A percentile compares a stretch with the other conserved stretches of the same genome.
Evolutionary conservation across 2,888 invertebrate species (phyloP).

Genomic region (Cacoxenus indagator): DNA sequence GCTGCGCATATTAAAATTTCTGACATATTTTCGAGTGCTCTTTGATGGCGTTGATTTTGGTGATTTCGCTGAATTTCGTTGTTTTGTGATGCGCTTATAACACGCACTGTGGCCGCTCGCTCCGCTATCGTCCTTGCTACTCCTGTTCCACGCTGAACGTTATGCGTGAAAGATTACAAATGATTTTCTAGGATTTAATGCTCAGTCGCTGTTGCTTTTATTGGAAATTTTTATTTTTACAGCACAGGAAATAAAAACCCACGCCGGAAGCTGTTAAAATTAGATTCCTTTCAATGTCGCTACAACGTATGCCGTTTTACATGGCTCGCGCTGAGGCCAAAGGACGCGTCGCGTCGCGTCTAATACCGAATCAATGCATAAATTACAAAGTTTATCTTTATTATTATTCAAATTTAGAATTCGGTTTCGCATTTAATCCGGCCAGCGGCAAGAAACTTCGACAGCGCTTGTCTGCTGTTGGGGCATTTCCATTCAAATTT

Average conservation of each 20-base stretch:
- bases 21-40: conserved; percentile 61
- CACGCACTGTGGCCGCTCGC: neutral
- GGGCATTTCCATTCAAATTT: conserved; percentile 19
- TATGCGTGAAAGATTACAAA: conserved; percentile 42
- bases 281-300: conserved; percentile 31
- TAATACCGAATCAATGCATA: conserved; percentile 53
- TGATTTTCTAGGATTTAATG: conserved; percentile 48
- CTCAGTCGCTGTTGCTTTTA: neutral
- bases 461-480: neutral
- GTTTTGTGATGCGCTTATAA: conserved; percentile 15
- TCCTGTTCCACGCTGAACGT: conserved; percentile 8
- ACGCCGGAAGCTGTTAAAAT: conserved; percentile 52
- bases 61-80: neutral
- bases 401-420: conserved; percentile 67
- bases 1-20: conserved; percentile 55
- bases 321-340: neutral
- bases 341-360: neutral
- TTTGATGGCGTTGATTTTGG: conserved; percentile 12
- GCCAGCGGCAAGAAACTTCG: neutral
- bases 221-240: neutral
- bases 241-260: conserved; percentile 39
- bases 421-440: conserved; percentile 28
- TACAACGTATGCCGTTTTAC: conserved; percentile 13
- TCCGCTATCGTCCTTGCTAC: conserved; percentile 11
- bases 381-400: conserved; percentile 58